These are phyloP conservation scores for Automeris io DNA, from an alignment of 2,888 invertebrate species.

Conservation along the genomic window DNA sequence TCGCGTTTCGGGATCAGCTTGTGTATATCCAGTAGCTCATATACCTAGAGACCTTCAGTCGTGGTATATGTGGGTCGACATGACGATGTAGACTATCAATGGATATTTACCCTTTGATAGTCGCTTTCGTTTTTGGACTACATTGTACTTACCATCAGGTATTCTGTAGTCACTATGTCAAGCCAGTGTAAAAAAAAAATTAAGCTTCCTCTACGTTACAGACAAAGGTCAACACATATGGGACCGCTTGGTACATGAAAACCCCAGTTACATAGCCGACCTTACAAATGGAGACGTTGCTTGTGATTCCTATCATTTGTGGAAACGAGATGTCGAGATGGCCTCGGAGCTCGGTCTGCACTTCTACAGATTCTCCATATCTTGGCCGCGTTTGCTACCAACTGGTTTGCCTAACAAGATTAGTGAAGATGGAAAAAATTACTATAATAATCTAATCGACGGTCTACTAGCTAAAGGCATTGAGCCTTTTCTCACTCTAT, in stretches of 20 bases:
- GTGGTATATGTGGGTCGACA: no score
- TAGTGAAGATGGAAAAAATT: slow-evolving; percentile 79
- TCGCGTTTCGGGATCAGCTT: no score
- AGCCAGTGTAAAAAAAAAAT: no score
- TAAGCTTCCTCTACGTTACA: slow-evolving; percentile 12
- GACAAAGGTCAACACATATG: slow-evolving; percentile 20
- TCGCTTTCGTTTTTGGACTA: no score
- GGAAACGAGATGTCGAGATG: slow-evolving; percentile 58
- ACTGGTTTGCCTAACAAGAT: slow-evolving; percentile 74
- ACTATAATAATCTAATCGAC: slow-evolving; percentile 83
- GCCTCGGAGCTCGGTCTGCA: slow-evolving; percentile 45
- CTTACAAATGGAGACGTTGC: slow-evolving; percentile 17
- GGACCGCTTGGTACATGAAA: slow-evolving; percentile 17
- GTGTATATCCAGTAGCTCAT: no score
- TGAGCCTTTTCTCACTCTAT: slow-evolving; percentile 43
- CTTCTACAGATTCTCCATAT: slow-evolving; percentile 77
- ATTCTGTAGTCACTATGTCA: no score
- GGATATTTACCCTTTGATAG: no score
- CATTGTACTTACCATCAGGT: no score
- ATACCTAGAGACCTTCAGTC: no score
- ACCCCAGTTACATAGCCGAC: not conserved
- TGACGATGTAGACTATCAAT: no score
- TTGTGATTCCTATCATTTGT: slow-evolving; percentile 54
- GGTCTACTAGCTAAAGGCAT: slow-evolving; percentile 70
- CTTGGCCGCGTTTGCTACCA: slow-evolving; percentile 83